Conservation (phyloP, 2,888 invertebrate genomes). For the Xylota sylvarum region DNA sequence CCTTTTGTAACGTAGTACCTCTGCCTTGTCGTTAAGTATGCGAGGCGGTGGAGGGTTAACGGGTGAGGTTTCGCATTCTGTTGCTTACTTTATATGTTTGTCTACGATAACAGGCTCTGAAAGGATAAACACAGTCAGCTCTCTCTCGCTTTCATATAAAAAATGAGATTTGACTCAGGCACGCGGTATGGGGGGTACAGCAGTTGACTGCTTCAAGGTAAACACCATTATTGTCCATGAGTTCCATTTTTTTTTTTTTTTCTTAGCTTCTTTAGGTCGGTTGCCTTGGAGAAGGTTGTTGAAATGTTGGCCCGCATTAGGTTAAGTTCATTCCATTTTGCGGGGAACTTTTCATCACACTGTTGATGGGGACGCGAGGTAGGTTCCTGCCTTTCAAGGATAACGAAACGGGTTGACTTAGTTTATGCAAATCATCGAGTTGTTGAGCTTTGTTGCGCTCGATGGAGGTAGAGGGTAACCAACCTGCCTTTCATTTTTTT, state of each 20-base stretch:
- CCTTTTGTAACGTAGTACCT: slow-evolving; percentile 48
- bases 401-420: slow-evolving; percentile 72
- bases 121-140: slow-evolving; percentile 73
- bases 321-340: slow-evolving; percentile 66
- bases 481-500: slow-evolving; percentile 14
- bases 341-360: slow-evolving; percentile 20
- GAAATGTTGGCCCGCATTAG: slow-evolving; percentile 69
- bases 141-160: slow-evolving; percentile 60
- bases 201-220: slow-evolving; percentile 66
- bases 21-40: slow-evolving; percentile 52
- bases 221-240: slow-evolving; percentile 74
- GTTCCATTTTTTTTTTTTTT: slow-evolving; percentile 23
- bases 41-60: slow-evolving; percentile 8
- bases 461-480: slow-evolving; percentile 23
- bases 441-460: slow-evolving; percentile 59
- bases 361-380: slow-evolving; percentile 26
- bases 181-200: slow-evolving; percentile 9
- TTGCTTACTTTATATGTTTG: slow-evolving; percentile 76
- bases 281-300: slow-evolving; percentile 45
- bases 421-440: slow-evolving; percentile 71
- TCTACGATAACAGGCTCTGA: slow-evolving; percentile 75
- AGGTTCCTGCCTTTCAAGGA: slow-evolving; percentile 56
- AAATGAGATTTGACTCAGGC: slow-evolving; percentile 64
- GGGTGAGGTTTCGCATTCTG: slow-evolving; percentile 65
- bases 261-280: slow-evolving; percentile 31